These are phyloP conservation scores for Ichneumoninae sp. DNA, from an alignment of 2,888 invertebrate species.

Conservation along the genomic window DNA sequence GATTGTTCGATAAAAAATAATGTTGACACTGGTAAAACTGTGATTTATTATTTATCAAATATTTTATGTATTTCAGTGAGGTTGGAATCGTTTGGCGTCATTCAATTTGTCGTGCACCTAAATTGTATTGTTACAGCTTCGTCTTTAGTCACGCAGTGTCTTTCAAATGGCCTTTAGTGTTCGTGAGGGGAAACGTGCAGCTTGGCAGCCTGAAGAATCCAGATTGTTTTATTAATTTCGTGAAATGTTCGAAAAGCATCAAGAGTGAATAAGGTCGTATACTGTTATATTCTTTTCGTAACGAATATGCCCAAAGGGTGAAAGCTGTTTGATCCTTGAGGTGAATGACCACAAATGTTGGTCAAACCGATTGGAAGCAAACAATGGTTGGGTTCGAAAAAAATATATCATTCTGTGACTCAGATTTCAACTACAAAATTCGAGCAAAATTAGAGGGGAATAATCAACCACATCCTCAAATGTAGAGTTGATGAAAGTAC, in stretches of 20 bases:
- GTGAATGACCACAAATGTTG: background rate
- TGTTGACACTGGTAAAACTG: background rate
- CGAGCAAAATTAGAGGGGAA: background rate
- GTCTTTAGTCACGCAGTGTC: background rate
- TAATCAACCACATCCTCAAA: background rate
- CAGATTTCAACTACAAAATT: background rate
- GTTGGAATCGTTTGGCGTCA: background rate
- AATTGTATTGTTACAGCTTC: background rate
- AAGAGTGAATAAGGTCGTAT: background rate
- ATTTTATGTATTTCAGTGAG: background rate
- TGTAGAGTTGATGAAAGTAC: background rate
- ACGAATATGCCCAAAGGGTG: too few species aligned
- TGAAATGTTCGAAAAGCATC: background rate
- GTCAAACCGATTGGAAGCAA: background rate
- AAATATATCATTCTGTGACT: background rate
- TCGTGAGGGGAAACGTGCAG: background rate
- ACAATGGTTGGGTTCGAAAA: background rate
- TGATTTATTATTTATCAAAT: background rate
- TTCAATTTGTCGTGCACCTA: background rate
- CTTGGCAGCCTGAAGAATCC: background rate
- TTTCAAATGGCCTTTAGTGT: slow-evolving; percentile 2
- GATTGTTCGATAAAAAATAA: background rate
- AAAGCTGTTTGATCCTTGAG: too few species aligned
- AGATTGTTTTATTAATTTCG: background rate
- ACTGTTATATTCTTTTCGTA: background rate